phyloP scores from a whole-genome alignment of 2,888 invertebrate species.

The Pristionchus exspectatus region DNA sequence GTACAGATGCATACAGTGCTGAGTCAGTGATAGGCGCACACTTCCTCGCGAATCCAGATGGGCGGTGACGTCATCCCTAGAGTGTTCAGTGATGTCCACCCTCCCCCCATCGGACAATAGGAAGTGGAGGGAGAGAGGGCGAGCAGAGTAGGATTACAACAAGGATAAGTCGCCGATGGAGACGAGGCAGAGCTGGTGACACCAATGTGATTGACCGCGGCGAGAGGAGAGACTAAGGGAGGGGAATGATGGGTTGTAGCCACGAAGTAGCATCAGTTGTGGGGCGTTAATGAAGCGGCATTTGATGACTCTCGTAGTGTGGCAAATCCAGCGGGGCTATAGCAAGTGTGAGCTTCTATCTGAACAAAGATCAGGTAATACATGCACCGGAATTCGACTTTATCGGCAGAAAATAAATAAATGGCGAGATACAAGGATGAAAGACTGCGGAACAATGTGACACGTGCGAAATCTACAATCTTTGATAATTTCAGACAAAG shows the following conservation, averaged over 20 bases:
- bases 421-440: constrained; percentile 2
- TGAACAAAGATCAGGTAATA: background rate
- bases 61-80: background rate
- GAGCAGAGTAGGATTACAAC: constrained; percentile 26
- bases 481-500: background rate
- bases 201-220: constrained; percentile 41
- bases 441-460: constrained; percentile 33
- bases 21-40: background rate
- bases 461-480: background rate
- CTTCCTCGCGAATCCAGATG: background rate
- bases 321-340: background rate
- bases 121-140: constrained; percentile 11
- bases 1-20: constrained; percentile 5
- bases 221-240: background rate
- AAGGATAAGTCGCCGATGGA: background rate
- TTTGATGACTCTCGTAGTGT: background rate
- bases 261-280: constrained; percentile 34
- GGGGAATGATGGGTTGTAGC: constrained; percentile 3
- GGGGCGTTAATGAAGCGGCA: constrained; percentile 17
- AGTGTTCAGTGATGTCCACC: background rate
- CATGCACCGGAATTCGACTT: background rate
- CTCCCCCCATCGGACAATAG: background rate
- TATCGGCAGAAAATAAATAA: constrained; percentile 7
- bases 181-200: background rate
- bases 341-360: background rate